These are phyloP conservation scores for Glandiceps talaboti DNA, from an alignment of 53 echinoderm and acorn worm genomes.

Conservation along the genomic window DNA sequence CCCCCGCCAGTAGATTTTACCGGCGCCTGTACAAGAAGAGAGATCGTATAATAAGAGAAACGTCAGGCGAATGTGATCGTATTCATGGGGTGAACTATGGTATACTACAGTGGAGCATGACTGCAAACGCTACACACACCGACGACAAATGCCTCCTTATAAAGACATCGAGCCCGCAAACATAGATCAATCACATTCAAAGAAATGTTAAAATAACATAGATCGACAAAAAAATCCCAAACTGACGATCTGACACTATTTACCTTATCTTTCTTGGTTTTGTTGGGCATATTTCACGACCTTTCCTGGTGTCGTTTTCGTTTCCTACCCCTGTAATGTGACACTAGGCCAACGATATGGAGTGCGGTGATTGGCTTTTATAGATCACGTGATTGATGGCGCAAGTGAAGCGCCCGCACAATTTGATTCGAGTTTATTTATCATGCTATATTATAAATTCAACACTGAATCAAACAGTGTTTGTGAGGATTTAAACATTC, in stretches of 20 bases:
- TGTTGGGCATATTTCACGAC: conserved; percentile 47
- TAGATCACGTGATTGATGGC: background rate
- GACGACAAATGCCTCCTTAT: background rate
- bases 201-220: background rate
- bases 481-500: too few species aligned
- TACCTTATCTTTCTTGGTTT: conserved; percentile 70
- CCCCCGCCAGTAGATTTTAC: conserved; percentile 7
- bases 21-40: background rate
- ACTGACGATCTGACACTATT: conserved; percentile 14
- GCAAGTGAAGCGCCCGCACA: background rate
- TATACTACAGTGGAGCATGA: background rate
- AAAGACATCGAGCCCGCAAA: background rate
- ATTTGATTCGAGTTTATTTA: too few species aligned
- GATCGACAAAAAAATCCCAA: background rate
- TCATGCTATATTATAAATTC: too few species aligned
- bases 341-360: background rate
- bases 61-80: background rate
- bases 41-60: background rate
- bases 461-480: too few species aligned
- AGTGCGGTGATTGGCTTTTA: background rate
- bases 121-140: too few species aligned
- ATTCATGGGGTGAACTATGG: background rate
- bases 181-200: background rate
- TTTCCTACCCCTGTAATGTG: background rate
- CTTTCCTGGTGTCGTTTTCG: conserved; percentile 1